Evolutionary conservation across 2,797 vertebrate genomes (phyloP).

Genomic region (Tympanoctomys barrerae): DNA sequence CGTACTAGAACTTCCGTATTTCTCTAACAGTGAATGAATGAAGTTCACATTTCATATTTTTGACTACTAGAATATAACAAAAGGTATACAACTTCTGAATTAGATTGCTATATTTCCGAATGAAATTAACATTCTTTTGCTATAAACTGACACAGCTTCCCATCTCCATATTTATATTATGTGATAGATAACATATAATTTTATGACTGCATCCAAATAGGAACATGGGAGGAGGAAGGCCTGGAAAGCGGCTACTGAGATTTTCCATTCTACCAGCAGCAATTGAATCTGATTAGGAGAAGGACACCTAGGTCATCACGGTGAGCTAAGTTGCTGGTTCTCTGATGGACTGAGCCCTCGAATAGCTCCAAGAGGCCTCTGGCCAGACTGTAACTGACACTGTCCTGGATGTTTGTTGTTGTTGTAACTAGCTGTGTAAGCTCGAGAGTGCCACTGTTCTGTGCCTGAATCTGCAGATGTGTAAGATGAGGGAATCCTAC

Average conservation of each 20-base stretch:
- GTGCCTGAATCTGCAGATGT: slow-evolving; percentile 2
- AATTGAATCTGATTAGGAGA: slow-evolving; percentile 35
- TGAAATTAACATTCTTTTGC: slow-evolving; percentile 42
- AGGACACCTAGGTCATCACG: not conserved
- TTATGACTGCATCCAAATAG: slow-evolving; percentile 27
- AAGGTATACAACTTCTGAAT: slow-evolving; percentile 38
- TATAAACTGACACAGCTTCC: slow-evolving; percentile 50
- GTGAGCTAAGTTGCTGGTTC: not conserved
- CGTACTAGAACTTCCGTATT: slow-evolving; percentile 21
- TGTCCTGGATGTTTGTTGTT: not conserved
- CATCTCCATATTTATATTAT: not conserved
- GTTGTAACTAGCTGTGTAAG: not conserved
- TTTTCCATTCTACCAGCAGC: not conserved
- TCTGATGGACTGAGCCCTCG: not conserved
- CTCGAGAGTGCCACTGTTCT: slow-evolving; percentile 23
- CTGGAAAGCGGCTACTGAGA: not conserved
- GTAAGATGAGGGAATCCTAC: slow-evolving; percentile 27
- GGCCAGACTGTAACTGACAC: not conserved
- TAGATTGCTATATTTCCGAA: slow-evolving; percentile 28
- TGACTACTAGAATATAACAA: slow-evolving; percentile 34
- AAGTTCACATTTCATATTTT: slow-evolving; percentile 65
- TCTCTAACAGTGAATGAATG: slow-evolving; percentile 48
- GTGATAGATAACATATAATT: slow-evolving; percentile 8
- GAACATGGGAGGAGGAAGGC: not conserved
- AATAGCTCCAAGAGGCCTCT: not conserved